A percentile compares a stretch with the other conserved stretches of the same genome.
These are phyloP conservation scores for Xiphophorus hellerii DNA, from an alignment of 2,113 vertebrate species.

Conservation along the genomic window DNA sequence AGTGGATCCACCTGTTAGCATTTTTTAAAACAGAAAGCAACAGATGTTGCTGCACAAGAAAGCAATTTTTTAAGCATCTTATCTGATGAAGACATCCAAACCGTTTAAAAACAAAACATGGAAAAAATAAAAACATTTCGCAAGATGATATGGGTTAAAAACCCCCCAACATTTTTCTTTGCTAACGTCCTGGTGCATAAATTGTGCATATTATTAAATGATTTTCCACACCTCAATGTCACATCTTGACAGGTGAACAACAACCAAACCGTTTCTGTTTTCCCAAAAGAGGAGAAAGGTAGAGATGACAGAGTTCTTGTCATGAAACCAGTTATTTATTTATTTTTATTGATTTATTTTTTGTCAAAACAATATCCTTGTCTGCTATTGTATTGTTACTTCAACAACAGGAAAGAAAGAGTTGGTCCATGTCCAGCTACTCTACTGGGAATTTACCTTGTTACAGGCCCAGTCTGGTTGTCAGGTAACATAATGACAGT, in stretches of 20 bases:
- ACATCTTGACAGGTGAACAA: not conserved
- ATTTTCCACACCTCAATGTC: no score
- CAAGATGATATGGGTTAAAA: no score
- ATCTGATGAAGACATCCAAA: no score
- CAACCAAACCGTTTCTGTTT: constrained; percentile 4
- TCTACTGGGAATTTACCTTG: constrained; percentile 14
- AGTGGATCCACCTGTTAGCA: not conserved
- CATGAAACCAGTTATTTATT: constrained; percentile 32
- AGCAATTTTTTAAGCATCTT: not conserved
- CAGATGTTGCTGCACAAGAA: not conserved
- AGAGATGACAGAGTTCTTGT: constrained; percentile 42
- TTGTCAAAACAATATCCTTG: constrained; percentile 6
- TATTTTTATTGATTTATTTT: no score
- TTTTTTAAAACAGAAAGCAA: not conserved
- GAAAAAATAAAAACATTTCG: no score
- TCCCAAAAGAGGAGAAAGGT: constrained; percentile 23
- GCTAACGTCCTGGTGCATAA: no score
- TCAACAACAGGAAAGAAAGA: constrained; percentile 17
- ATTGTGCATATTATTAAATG: no score
- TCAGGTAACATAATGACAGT: not conserved
- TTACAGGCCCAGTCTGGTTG: not conserved
- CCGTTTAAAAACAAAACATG: no score
- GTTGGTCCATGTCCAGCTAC: constrained; percentile 2
- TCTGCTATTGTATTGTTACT: constrained; percentile 24
- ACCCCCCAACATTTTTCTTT: no score